Evolutionary conservation across 2,797 vertebrate genomes (phyloP), one percentile per base, ranked within the genome.

Genomic region (Threskiornis aethiopicus): DNA sequence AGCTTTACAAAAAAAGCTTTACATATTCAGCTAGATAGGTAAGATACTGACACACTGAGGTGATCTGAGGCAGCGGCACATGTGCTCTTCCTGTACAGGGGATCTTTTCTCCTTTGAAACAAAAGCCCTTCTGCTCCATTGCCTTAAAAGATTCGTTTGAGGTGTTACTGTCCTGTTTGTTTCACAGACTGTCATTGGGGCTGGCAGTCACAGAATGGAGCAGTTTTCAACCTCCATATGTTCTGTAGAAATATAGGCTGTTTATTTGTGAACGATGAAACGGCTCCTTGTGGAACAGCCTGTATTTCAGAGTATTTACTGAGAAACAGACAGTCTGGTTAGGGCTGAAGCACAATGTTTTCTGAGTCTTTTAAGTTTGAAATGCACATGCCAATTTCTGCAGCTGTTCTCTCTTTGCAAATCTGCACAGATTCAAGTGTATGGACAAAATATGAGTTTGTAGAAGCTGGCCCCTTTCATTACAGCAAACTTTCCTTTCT

Each of bases 1-100:
- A 99, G 93, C 95, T 99, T 99, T 94, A 99, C 99, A 22, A 99
- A 99, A 97, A 99, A 99, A 97, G 99, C 99, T 62, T 98, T 99
- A 66, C 99, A 99, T 94, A 99, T 99, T 97, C 99, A 99, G 57
- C 97, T 99, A 97, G 99, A 99, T 97, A 99, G 99, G 99, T 99
- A 97, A 98, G 96, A 76, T 12, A 18, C 46, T 13, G 33, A 35
- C 52, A 17, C 11, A 7, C 46, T 4, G 84, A 73, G 71, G 89
- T n/a, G 47, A 18, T 16, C 17, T 12, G 66, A 77, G 69, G 55
- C 92, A 85, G 89, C 5, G 8, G 47, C 66, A 51, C 19, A 0
- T 6, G 7, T n/a, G 42, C 54, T 33, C 19, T 47, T 39, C n/a
- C 49, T 39, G 28, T 65, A 1, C 1, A 49, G 51, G 22, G 31